These are phyloP conservation scores for Lordiphosa fenestrarum DNA, from an alignment of 2,888 invertebrate genomes.

Conservation along the genomic window DNA sequence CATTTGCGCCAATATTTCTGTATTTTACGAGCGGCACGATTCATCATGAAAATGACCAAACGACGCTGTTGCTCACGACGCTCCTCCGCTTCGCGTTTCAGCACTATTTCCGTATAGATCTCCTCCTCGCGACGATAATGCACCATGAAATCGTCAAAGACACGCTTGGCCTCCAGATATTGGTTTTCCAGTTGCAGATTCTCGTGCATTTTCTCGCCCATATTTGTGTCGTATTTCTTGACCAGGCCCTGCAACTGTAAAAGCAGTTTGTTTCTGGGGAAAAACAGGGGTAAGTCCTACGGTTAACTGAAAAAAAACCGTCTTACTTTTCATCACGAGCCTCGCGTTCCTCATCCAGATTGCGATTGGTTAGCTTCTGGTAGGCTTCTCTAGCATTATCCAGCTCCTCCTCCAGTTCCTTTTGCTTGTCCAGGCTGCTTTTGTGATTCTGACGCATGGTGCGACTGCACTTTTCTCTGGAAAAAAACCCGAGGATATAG, in stretches of 20 bases:
- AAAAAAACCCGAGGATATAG: background rate
- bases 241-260: conserved; percentile 72
- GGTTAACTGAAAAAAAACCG: no score
- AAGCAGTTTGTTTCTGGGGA: conserved; percentile 70
- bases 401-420: conserved; percentile 66
- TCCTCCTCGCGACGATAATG: conserved; percentile 66
- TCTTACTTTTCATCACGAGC: conserved; percentile 75
- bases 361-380: conserved; percentile 51
- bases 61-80: conserved; percentile 68
- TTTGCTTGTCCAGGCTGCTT: conserved; percentile 62
- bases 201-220: conserved; percentile 75
- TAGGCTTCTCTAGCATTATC: conserved; percentile 50
- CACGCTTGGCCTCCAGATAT: conserved; percentile 56
- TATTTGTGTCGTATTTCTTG: conserved; percentile 75
- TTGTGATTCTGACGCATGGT: conserved; percentile 61
- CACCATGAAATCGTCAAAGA: conserved; percentile 70
- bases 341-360: conserved; percentile 65
- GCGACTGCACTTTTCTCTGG: conserved; percentile 67
- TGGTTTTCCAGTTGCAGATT: conserved; percentile 64
- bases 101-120: conserved; percentile 66
- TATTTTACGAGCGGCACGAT: conserved; percentile 76
- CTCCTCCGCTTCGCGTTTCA: conserved; percentile 69
- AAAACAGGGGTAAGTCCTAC: no score
- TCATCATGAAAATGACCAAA: conserved; percentile 78
- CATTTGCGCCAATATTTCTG: conserved; percentile 75